Evolutionary conservation across 2,888 invertebrate genomes (phyloP).

Genomic region (Polydrusus tereticollis): DNA sequence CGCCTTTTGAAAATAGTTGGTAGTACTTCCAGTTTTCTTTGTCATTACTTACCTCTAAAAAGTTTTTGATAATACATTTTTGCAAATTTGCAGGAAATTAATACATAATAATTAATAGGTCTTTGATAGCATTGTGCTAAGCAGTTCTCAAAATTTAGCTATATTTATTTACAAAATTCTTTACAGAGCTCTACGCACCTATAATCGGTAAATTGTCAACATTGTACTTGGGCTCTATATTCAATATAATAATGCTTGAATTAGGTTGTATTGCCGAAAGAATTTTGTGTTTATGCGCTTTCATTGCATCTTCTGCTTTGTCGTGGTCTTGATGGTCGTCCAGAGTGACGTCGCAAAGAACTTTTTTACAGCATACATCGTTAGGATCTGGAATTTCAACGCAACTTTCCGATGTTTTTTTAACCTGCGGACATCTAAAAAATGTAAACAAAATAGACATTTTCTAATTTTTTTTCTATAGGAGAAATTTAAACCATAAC

Average conservation of each 20-base stretch:
- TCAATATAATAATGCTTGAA: conserved; percentile 63
- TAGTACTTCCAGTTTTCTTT: conserved; percentile 67
- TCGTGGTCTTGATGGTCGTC: conserved; percentile 75
- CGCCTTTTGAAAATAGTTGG: conserved; percentile 62
- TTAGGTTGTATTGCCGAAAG: conserved; percentile 64
- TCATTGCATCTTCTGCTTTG: conserved; percentile 34
- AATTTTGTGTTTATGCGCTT: conserved; percentile 56
- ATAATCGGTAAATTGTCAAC: conserved; percentile 60
- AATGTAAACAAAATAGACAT: neutral
- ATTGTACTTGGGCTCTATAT: conserved; percentile 63
- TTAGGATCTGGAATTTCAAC: conserved; percentile 85
- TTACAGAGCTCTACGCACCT: conserved; percentile 30
- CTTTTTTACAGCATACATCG: conserved; percentile 87
- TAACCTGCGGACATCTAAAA: conserved; percentile 73
- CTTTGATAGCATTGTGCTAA: neutral
- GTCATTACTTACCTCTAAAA: conserved; percentile 65
- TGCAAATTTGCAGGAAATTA: neutral
- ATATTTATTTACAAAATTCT: too few relatives aligned
- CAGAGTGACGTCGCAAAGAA: conserved; percentile 87
- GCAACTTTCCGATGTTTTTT: conserved; percentile 78
- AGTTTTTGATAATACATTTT: neutral
- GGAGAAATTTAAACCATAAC: too few relatives aligned
- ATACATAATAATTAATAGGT: neutral
- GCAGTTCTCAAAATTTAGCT: too few relatives aligned
- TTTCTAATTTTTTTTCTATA: neutral